phyloP scores from a whole-genome alignment of 2,113 vertebrate species.

The Microtus richardsoni region DNA sequence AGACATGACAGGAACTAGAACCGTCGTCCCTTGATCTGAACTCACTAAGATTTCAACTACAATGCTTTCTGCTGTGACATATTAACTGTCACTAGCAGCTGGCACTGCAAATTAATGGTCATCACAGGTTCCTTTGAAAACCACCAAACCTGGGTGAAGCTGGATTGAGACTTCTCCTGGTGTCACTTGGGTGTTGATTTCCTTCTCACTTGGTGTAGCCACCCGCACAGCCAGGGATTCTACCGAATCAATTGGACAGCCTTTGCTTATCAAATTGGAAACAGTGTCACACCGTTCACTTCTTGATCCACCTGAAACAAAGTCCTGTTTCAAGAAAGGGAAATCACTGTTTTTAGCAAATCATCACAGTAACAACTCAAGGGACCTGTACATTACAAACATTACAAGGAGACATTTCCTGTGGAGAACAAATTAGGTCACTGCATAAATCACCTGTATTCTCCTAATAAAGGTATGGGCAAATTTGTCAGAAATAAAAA shows the following conservation, averaged over 20 bases:
- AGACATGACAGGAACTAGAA: conserved; percentile 17
- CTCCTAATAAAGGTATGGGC: conserved; percentile 68
- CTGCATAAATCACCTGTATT: conserved; percentile 37
- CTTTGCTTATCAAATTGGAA: conserved; percentile 91
- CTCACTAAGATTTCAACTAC: not conserved
- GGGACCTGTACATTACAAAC: conserved; percentile 63
- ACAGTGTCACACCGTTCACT: conserved; percentile 93
- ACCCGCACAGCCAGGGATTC: conserved; percentile 90
- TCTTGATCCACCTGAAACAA: conserved; percentile 88
- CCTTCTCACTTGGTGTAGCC: conserved; percentile 85
- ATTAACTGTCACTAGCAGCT: conserved; percentile 10
- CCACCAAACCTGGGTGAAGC: conserved; percentile 91
- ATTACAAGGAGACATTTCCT: conserved; percentile 67
- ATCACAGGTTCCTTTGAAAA: conserved; percentile 65
- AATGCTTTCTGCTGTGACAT: not conserved
- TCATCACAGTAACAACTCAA: conserved; percentile 58
- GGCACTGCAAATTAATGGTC: conserved; percentile 27
- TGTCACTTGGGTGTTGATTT: conserved; percentile 93
- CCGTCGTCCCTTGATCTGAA: conserved; percentile 38
- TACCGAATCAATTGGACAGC: conserved; percentile 91
- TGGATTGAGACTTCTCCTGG: conserved; percentile 91
- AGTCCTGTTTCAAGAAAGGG: conserved; percentile 90
- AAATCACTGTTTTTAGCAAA: conserved; percentile 78
- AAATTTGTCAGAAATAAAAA: conserved; percentile 73
- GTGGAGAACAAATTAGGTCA: conserved; percentile 64